Conservation (phyloP, 2,113 vertebrate species). For the Cavia porcellus region DNA sequence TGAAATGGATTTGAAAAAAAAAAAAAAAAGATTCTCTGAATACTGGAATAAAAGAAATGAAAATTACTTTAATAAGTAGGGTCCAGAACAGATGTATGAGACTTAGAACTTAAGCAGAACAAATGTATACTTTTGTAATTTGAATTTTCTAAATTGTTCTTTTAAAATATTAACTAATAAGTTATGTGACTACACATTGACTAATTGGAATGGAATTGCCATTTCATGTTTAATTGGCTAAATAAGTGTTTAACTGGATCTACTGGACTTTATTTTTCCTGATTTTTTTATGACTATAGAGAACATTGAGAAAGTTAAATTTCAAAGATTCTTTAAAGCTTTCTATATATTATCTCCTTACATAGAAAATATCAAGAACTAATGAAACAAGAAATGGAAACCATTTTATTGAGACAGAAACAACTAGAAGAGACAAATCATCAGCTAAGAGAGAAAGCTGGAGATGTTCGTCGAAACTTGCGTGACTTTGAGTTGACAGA, state of each 20-base stretch:
- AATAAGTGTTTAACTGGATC: neutral
- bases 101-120: slow-evolving; percentile 57
- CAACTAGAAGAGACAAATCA: slow-evolving; percentile 96
- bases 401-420: slow-evolving; percentile 94
- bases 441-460: slow-evolving; percentile 94
- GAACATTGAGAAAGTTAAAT: slow-evolving; percentile 44
- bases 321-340: slow-evolving; percentile 33
- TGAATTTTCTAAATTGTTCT: slow-evolving; percentile 46
- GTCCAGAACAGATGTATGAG: neutral
- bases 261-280: neutral
- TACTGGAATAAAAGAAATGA: slow-evolving; percentile 50
- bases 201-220: neutral
- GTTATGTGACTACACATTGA: neutral
- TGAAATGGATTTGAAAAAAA: no score
- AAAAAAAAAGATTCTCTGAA: neutral
- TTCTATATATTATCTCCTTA: slow-evolving; percentile 57
- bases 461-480: slow-evolving; percentile 93
- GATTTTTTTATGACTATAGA: slow-evolving; percentile 17
- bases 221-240: slow-evolving; percentile 42
- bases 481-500: slow-evolving; percentile 94
- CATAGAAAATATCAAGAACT: slow-evolving; percentile 95
- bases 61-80: slow-evolving; percentile 15
- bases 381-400: slow-evolving; percentile 97
- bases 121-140: slow-evolving; percentile 50
- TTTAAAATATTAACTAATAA: neutral